Base-by-base conservation (phyloP, 2,797 vertebrate species). In the Onychomys torridus region DNA sequence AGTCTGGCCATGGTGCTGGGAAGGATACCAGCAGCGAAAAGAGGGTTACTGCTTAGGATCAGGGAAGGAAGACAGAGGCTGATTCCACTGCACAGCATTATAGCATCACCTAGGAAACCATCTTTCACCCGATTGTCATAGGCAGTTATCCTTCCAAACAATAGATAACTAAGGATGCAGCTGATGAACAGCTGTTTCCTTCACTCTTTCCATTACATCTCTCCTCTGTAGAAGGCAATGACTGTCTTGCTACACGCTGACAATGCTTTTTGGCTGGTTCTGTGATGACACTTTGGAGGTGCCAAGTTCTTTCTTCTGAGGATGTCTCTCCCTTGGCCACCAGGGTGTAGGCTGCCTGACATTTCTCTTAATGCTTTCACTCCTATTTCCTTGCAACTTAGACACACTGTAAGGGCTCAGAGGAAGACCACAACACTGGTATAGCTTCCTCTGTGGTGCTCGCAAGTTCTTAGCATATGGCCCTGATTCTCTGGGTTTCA, bases 181-280 rank as follows among this genome's bases (percentile, higher is more conserved):
- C 40, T 87, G 85, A 91, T 89, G 89, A 87, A 59, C 21, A 71
- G 84, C 12, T n/a, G 21, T 55, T 95, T 78, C 78, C 32, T 90
- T 89, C 83, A 34, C n/a, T 96, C 81, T 78, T 96, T 59, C 78
- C 71, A 81, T 83, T 32, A 17, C 49, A 40, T 90, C 67, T 87
- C n/a, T 83, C 46, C 89, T 96, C 93, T 78, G 90, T 77, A 95
- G 59, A 85, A 96, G 49, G 81, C 77, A 85, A 90, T 52, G 90
- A 61, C 91, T 96, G 88, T 65, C 81, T 92, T 93, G 77, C 21
- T 88, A 73, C 90, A 73, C 93, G 88, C 94, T 96, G 96, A 97
- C 96, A 95, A n/a, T 76, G 89, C 93, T 83, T 92, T 92, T 92
- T 95, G 93, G 75, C 94, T 79, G 59, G 34, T 81, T 94, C 73